Conservation (phyloP, 1,140 invertebrate genomes). For the Tachypleus tridentatus region DNA sequence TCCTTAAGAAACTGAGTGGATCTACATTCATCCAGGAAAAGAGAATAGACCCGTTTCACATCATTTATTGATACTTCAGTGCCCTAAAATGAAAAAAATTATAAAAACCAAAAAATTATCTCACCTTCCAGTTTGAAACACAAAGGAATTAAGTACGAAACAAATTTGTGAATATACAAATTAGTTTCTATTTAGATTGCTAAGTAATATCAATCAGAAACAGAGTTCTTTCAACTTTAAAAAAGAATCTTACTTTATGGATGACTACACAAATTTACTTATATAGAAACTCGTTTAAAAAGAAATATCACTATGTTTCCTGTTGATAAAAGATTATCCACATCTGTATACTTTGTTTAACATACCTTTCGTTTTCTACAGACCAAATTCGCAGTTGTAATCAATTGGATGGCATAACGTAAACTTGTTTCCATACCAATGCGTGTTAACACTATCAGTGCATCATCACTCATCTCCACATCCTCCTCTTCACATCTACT, state of each 20-base stretch:
- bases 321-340: too few relatives aligned
- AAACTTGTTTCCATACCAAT: slow-evolving; percentile 88
- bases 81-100: slow-evolving; percentile 28
- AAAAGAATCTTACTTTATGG: too few relatives aligned
- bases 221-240: too few relatives aligned
- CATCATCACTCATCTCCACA: slow-evolving; percentile 86
- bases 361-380: slow-evolving; percentile 63
- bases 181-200: too few relatives aligned
- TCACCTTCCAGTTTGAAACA: too few relatives aligned
- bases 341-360: background rate
- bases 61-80: slow-evolving; percentile 65
- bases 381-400: slow-evolving; percentile 86
- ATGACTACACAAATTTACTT: too few relatives aligned
- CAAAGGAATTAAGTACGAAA: too few relatives aligned
- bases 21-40: slow-evolving; percentile 88
- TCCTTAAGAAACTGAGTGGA: slow-evolving; percentile 89
- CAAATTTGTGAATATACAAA: too few relatives aligned
- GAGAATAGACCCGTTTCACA: slow-evolving; percentile 83
- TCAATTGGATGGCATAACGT: slow-evolving; percentile 96
- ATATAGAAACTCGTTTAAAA: too few relatives aligned
- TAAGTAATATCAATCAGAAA: too few relatives aligned
- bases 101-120: background rate
- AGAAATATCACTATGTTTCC: too few relatives aligned
- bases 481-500: slow-evolving; percentile 90
- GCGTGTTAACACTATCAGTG: slow-evolving; percentile 75